Evolutionary conservation across 30 jellyfish, hydroid and myxozoan genomes (phyloP).

Genomic region (Catostylus mosaicus): DNA sequence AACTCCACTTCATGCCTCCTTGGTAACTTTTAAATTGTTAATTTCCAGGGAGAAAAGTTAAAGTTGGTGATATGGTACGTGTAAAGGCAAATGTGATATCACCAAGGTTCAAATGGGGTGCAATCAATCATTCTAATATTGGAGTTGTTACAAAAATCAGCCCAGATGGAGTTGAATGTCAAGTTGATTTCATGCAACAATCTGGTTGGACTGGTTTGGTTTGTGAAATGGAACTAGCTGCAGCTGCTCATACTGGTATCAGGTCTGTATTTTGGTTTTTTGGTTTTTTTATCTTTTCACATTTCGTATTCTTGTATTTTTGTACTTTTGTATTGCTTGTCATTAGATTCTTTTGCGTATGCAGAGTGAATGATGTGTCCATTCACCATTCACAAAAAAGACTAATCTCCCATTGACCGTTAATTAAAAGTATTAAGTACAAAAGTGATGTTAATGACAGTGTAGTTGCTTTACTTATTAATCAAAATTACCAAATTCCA

Average conservation of each 20-base stretch:
- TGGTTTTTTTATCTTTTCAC: not conserved
- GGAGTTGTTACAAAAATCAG: constrained; percentile 60
- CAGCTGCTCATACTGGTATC: constrained; percentile 49
- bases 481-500: no score
- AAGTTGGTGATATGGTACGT: constrained; percentile 64
- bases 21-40: no score
- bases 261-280: constrained; percentile 55
- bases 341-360: no score
- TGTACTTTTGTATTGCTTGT: no score
- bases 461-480: no score
- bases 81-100: constrained; percentile 41
- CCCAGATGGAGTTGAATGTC: constrained; percentile 64
- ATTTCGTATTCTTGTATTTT: not conserved
- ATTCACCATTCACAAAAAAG: no score
- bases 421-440: no score
- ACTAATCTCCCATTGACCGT: no score
- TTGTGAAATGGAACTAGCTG: constrained; percentile 55
- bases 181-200: constrained; percentile 58
- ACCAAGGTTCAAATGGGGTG: constrained; percentile 80
- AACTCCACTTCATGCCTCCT: no score
- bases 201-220: constrained; percentile 77
- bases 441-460: no score
- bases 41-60: constrained; percentile 9
- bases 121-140: constrained; percentile 47
- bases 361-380: no score